Base-by-base conservation (phyloP, 2,888 invertebrate genomes). In the Tenthredo mesomela region DNA sequence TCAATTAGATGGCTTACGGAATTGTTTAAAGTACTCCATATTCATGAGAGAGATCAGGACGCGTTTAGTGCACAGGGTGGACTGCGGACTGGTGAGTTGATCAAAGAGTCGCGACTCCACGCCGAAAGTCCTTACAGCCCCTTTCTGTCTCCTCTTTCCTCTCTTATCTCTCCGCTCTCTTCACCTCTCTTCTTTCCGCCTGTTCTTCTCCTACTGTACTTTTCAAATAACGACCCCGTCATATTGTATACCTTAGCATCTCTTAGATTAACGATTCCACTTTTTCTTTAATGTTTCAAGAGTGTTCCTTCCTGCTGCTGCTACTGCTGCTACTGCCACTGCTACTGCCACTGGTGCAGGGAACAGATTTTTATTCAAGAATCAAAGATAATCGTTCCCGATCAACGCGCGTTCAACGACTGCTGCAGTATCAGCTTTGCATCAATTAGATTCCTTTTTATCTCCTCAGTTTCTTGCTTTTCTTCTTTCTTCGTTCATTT, bases 191-290 rank as follows among this genome's bases (percentile, higher is more conserved):
- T 85, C 73, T 83, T 85, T 85, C 75, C 78, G 85, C 86, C 85
- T 78, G 78, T 70, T 82, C 43, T 83, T 70, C 67, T 80, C 85
- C 80, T 84, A 86, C 86, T 90, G 90, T 91, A 90, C 91, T 91
- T 92, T 92, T 92, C 90, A 89, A 91, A 92, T 92, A 91, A 91
- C 90, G 90, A 91, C 87, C 89, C 65, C 87, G 88, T 90, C 91
- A 89, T 90, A 91, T 91, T 91, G 91, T 91, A 92, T 92, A 92
- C 89, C 89, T 92, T 92, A 91, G 91, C 92, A 91, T 92, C 91
- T 84, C 91, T 90, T 90, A 86, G 90, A 90, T 90, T 89, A 89
- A 90, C 88, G 89, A 91, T 88, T 87, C 87, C 86, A 87, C 86
- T 87, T 70, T 85, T 83, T 88, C 89, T 89, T 88, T 88, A 88